Evolutionary conservation across 2,888 invertebrate species (phyloP), one percentile per base, ranked within the genome.

Genomic region (Nemotelus nigrinus): DNA sequence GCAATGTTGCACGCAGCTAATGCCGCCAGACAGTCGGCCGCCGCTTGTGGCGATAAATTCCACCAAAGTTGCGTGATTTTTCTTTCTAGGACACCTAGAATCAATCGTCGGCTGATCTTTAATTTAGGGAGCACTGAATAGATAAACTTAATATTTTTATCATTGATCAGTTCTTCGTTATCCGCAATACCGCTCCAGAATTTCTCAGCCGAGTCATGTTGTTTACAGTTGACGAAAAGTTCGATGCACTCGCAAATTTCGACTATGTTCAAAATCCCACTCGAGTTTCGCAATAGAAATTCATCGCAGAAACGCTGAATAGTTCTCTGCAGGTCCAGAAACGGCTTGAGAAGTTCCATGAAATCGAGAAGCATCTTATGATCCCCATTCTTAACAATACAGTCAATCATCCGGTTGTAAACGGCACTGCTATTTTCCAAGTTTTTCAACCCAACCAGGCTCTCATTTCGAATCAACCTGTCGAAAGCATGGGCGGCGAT

Each of bases 121-220:
- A 92, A 86, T 44, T 89, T 88, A 58, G 90, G 89, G 43, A 93
- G 82, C 50, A 90, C 86, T 81, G 86, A 86, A 83, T 91, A 92
- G 10, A 93, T 85, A 47, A 88, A 83, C 2, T 89, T 87, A 78
- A 93, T 88, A 83, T 91, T 91, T 7, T 85, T 85, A 78, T 89
- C 89, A 84, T 89, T 86, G 58, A 93, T 91, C 47, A 90, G 89
- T 53, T 87, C 83, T 81, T 90, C 89, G 77, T 88, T 89, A 79
- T 89, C 90, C 41, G 89, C 85, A 81, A 93, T 89, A 7, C 92
- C 92, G 78, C 90, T 87, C 93, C 93, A 93, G 57, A 93, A 84
- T 83, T 90, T 90, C 81, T 93, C 92, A 78, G 91, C 88, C 6
- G 88, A 88, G 44, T 89, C 88, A 45, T 87, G 85, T 83, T 89